A percentile compares a stretch with the other conserved stretches of the same genome.
Conservation (phyloP, 2,113 vertebrate genomes). For the Ranitomeya imitator region DNA sequence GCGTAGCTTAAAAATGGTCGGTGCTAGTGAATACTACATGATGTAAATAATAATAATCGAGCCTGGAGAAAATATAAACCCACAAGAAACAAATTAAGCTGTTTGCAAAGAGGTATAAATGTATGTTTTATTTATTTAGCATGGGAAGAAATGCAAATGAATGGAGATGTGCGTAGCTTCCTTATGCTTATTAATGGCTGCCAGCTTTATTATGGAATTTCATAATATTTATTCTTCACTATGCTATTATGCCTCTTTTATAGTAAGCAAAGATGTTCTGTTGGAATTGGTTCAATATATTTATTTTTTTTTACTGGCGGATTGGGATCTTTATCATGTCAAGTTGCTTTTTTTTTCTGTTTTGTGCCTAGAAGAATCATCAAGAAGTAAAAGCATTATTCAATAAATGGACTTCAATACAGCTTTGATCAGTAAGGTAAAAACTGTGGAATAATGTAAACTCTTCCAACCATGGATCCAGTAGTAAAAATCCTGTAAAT, state of each 20-base stretch:
- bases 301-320: no score
- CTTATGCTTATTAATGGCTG: slow-evolving; percentile 4
- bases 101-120: background rate
- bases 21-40: background rate
- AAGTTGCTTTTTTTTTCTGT: background rate
- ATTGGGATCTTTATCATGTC: background rate
- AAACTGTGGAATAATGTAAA: background rate
- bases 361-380: background rate
- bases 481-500: background rate
- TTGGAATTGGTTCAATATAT: background rate
- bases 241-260: background rate
- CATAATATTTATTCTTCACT: background rate
- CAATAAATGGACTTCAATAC: background rate
- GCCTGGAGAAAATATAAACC: slow-evolving; percentile 2
- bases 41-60: background rate
- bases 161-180: background rate
- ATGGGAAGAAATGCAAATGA: background rate
- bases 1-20: background rate
- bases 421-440: background rate
- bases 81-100: slow-evolving; percentile 1
- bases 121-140: background rate
- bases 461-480: background rate
- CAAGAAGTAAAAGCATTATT: background rate
- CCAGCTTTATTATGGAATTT: background rate
- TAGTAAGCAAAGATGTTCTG: slow-evolving; percentile 5